These are phyloP conservation scores for Phocides pigmalion DNA, from an alignment of 1,140 invertebrate genomes.

Conservation along the genomic window DNA sequence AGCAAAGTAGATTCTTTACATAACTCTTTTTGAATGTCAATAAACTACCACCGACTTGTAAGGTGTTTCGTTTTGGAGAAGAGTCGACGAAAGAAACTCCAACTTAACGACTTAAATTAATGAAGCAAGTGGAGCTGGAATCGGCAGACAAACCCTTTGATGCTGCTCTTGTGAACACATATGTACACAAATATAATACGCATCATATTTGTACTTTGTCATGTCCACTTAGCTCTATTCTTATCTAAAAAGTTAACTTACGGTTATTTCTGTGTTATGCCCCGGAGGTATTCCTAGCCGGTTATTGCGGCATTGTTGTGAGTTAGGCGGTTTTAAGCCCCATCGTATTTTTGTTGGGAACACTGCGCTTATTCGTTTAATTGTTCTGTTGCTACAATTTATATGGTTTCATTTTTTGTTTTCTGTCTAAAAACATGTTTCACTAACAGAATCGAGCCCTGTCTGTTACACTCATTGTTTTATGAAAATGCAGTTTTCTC, in stretches of 20 bases:
- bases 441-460: background rate
- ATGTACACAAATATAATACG: no score
- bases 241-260: background rate
- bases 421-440: background rate
- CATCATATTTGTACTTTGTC: no score
- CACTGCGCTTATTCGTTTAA: slow-evolving; percentile 23
- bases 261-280: slow-evolving; percentile 5
- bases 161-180: no score
- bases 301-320: slow-evolving; percentile 32
- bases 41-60: no score
- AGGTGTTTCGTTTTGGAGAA: no score
- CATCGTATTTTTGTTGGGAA: slow-evolving; percentile 27
- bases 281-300: slow-evolving; percentile 12
- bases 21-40: no score
- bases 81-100: no score
- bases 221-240: no score
- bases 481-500: no score
- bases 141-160: background rate
- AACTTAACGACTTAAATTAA: no score
- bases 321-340: slow-evolving; percentile 33
- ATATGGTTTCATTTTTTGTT: slow-evolving; percentile 3
- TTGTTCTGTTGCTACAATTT: slow-evolving; percentile 8
- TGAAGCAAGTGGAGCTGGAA: no score
- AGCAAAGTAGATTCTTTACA: no score
- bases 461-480: background rate